Percentiles rank a stretch among this genome's conserved stretches.
These are phyloP conservation scores for Nycticebus coucang DNA, from an alignment of 2,113 vertebrate genomes.

Conservation along the genomic window DNA sequence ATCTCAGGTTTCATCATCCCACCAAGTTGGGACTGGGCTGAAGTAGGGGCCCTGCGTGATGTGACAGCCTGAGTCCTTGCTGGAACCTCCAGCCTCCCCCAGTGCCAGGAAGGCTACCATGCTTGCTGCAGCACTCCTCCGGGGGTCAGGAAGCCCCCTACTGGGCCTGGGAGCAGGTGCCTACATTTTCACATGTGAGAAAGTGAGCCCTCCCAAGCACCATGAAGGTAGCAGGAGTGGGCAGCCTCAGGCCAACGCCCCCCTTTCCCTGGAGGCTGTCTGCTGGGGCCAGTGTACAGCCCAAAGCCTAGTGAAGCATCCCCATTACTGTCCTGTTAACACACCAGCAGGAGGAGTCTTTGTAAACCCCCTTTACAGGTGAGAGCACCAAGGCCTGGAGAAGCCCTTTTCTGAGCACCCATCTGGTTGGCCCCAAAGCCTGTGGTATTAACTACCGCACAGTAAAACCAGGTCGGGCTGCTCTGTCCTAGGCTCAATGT, in stretches of 20 bases:
- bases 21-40: not conserved
- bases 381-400: fast-evolving
- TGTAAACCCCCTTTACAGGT: fast-evolving
- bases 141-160: fast-evolving
- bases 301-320: fast-evolving
- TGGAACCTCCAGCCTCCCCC: fast-evolving
- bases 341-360: fast-evolving
- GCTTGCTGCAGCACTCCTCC: not conserved
- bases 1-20: slow-evolving; percentile 33
- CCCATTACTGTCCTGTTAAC: fast-evolving
- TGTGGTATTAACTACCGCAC: not conserved
- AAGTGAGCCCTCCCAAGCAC: fast-evolving
- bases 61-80: not conserved
- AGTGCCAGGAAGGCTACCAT: not conserved
- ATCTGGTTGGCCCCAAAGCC: not conserved
- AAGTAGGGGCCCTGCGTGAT: not conserved
- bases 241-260: fast-evolving
- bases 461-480: not conserved
- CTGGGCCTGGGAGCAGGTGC: fast-evolving
- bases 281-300: not conserved
- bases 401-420: not conserved
- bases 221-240: fast-evolving
- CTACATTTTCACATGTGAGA: fast-evolving
- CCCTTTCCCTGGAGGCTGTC: no score
- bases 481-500: fast-evolving